Evolutionary conservation across 2,113 vertebrate genomes (phyloP), one percentile per base, ranked within the genome.

Genomic region (Leucopsar rothschildi): DNA sequence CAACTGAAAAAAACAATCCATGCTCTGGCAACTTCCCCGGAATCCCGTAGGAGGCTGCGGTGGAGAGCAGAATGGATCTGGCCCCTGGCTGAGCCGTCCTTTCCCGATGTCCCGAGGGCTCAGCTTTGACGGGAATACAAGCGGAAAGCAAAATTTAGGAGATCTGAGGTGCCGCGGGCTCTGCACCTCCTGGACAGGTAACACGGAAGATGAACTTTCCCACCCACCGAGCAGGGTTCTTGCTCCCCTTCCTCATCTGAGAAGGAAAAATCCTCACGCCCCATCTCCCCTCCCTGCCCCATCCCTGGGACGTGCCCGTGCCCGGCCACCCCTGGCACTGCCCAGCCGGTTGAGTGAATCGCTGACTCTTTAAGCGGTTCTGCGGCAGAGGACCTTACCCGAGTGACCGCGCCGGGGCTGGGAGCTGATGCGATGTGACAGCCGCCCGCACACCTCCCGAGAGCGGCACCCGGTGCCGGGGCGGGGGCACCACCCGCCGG

Each of bases 401-500:
- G 85, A 77, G 94, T 84, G 40, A 57, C 49, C 3, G 49, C 72
- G 40, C 69, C 13, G 35, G 80, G 79, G 61, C 72, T 0, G 15
- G 68, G 90, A 81, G 81, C 88, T 97, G 96, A 97, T 97, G 92
- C 5, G 91, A 89, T 95, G 94, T 96, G 97, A 97, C 96, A 97
- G 97, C 82, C 17, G 49, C 85, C 90, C 77, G 42, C 86, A 71
- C 95, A 95, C 90, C 95, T 91, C 94, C 90, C 25, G 42, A 52
- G 3, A 5, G 15, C 33, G 0, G 56, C 10, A 68, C 96, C 42
- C 2, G 12, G n/a, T 94, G 95, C 93, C 4, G 5, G 31, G 40
- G 42, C 15, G 23, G n/a, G 70, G 80, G 66, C 39, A 33, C 60
- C 60, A 28, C 29, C 65, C 35, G 8, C 12, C 7, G 11, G 22